A percentile compares a stretch with the other conserved stretches of the same genome.
These are phyloP conservation scores for Mya arenaria DNA, from an alignment of 1,140 invertebrate genomes.

Conservation along the genomic window DNA sequence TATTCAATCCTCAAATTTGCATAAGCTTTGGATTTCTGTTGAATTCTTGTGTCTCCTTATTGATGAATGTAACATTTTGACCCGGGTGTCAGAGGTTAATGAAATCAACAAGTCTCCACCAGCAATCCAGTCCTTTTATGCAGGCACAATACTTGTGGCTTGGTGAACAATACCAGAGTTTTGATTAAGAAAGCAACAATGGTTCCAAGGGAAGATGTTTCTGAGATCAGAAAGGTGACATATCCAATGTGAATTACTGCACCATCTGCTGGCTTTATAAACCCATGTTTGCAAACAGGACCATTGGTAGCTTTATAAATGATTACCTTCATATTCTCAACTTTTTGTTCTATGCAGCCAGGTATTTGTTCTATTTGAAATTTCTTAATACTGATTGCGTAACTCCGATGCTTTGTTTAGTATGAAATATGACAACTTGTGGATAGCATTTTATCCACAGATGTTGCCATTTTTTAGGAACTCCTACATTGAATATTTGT, in stretches of 20 bases:
- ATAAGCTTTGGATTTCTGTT: background rate
- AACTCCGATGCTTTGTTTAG: too few relatives aligned
- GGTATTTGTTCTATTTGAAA: too few relatives aligned
- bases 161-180: background rate
- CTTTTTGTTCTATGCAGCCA: too few relatives aligned
- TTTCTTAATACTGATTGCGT: too few relatives aligned
- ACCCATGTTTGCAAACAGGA: too few relatives aligned
- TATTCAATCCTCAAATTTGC: background rate
- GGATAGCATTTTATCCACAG: background rate
- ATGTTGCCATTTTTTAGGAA: conserved; percentile 1
- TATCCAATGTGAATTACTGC: conserved; percentile 37
- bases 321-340: too few relatives aligned
- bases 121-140: conserved; percentile 37
- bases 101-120: conserved; percentile 51
- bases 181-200: background rate
- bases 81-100: conserved; percentile 33
- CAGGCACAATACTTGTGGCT: conserved; percentile 33
- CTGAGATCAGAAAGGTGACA: conserved; percentile 30
- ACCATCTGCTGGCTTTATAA: conserved; percentile 50
- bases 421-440: background rate
- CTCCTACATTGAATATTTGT: background rate
- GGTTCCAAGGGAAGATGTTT: background rate
- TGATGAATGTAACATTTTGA: conserved; percentile 2
- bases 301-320: too few relatives aligned
- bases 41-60: background rate